Base-by-base conservation (phyloP, 2,888 invertebrate genomes). In the Nasonovia ribisnigri region DNA sequence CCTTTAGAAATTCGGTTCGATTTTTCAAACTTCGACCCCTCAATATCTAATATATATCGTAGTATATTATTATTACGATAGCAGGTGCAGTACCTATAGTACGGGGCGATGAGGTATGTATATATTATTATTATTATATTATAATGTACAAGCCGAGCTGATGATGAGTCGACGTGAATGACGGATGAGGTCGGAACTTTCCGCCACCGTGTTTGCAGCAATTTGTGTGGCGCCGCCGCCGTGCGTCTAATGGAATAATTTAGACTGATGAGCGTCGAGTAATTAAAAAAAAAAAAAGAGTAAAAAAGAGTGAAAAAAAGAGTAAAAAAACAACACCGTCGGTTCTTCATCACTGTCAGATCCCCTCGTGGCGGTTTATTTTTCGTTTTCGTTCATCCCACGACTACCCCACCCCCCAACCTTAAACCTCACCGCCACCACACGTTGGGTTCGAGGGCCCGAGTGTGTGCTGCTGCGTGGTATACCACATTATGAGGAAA, bases 271-370 rank as follows among this genome's bases (percentile, higher is more conserved):
- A 92, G 51, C 89, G 84, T 77, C 20, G 67, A 88, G 88, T 88
- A 92, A 92, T 92, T 92, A 88, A 92, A 88, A 92, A 92, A 51
- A 92, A 88, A 92, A 57, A 91, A 91, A 57, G 29, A 54, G 43
- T 29, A n/a, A 54, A 88, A 88, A 1, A 46, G 8, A 42, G 51
- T 11, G 16, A 51, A 51, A 90, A 91, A 43, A 57, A 46, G 0
- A 46, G 11, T 46, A 57, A 57, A 43, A 43, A 42, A 54, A 42
- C 51, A 54, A 51, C 51, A 36, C 54, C 77, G 92, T 92, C n/a
- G 88, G 89, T 88, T 92, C 89, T 92, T 84, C 92, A 89, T 92
- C 92, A 92, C 92, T 92, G 92, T 92, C 92, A 84, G 88, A 46
- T 36, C 67, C 67, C 57, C 57, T 86, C 36, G 92, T 24, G 54